A percentile compares a stretch with the other conserved stretches of the same genome.
These are phyloP conservation scores for Cyphomyrus discorhynchus DNA, from an alignment of 2,113 vertebrate species.

Conservation along the genomic window DNA sequence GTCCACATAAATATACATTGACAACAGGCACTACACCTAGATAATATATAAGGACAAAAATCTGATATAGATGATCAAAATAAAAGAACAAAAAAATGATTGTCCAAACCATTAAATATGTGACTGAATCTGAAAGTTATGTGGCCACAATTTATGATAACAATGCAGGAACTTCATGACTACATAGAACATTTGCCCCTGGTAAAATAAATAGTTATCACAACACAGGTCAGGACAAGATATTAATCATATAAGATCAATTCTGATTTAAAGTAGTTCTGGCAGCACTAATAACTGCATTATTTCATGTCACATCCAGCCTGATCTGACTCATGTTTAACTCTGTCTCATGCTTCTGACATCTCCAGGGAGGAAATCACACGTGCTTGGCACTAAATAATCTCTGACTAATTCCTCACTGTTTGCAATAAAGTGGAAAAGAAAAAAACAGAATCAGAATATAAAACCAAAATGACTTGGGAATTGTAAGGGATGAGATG, in stretches of 20 bases:
- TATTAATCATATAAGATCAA: background rate
- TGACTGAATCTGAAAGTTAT: background rate
- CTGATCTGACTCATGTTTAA: background rate
- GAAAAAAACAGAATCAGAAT: background rate
- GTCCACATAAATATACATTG: background rate
- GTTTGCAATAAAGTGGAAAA: background rate
- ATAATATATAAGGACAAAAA: background rate
- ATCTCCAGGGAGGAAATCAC: background rate
- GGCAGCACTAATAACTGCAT: background rate
- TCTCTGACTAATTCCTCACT: slow-evolving; percentile 9
- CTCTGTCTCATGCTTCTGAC: background rate
- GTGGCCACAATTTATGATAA: background rate
- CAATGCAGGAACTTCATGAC: background rate
- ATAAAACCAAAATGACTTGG: background rate
- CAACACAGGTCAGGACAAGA: background rate
- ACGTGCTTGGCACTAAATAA: background rate
- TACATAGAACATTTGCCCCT: background rate
- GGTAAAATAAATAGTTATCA: background rate
- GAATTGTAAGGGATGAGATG: background rate
- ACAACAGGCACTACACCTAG: background rate
- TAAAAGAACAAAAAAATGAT: background rate
- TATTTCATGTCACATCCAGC: background rate
- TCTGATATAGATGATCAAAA: background rate
- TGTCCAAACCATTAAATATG: background rate
- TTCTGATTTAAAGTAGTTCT: background rate